Conservation (phyloP, 2,797 vertebrate species). For the Catamblyrhynchus diadema region DNA sequence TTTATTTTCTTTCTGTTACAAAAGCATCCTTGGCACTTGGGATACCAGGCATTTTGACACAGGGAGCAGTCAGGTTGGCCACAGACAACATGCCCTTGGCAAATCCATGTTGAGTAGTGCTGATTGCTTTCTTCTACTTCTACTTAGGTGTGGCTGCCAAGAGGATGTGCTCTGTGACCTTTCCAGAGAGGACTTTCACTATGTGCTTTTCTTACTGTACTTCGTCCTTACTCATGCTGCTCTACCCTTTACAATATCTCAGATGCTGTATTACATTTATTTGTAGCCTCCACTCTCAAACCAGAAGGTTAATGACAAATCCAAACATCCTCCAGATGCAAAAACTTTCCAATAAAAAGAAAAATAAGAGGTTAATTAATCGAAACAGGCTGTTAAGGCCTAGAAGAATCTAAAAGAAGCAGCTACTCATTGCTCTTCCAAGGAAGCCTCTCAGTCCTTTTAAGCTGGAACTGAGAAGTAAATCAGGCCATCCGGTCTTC, state of each 20-base stretch:
- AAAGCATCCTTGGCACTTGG: neutral
- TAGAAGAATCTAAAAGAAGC: neutral
- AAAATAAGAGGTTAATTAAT: neutral
- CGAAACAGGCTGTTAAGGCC: neutral
- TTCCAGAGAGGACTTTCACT: neutral
- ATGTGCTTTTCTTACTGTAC: neutral
- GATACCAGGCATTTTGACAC: neutral
- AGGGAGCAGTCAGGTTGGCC: neutral
- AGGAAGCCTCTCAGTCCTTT: neutral
- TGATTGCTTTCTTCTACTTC: neutral
- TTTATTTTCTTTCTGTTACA: neutral
- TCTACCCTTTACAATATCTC: neutral
- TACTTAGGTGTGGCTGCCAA: neutral
- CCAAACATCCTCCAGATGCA: neutral
- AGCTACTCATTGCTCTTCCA: neutral
- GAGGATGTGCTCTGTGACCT: neutral
- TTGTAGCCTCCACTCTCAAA: neutral
- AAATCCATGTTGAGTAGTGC: neutral
- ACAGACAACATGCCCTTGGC: neutral
- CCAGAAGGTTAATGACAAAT: neutral
- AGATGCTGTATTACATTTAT: neutral
- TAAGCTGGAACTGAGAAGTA: neutral
- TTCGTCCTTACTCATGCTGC: neutral
- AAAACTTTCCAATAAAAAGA: neutral
- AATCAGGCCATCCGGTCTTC: neutral